Percentiles rank a stretch among this genome's conserved stretches.
Evolutionary conservation across 2,113 vertebrate species (phyloP).

Genomic region (Protobothrops mucrosquamatus): DNA sequence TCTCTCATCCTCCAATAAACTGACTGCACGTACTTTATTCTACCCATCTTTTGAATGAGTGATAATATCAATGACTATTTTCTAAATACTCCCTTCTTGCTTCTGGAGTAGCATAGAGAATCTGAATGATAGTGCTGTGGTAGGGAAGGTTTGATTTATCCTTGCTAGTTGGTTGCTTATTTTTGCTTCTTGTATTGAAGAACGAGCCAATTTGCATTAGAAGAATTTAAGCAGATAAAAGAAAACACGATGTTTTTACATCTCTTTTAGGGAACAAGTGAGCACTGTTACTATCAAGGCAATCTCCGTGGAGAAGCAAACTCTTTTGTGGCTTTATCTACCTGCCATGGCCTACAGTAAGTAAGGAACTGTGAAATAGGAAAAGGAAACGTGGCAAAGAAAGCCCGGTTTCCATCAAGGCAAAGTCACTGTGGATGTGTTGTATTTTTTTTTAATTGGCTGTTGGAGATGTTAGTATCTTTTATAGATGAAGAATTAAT

Average conservation of each 20-base stretch:
- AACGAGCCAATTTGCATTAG: not conserved
- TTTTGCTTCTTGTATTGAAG: not conserved
- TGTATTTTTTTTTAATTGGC: not conserved
- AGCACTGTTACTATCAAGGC: constrained; percentile 97
- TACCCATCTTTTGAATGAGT: not conserved
- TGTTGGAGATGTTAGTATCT: not conserved
- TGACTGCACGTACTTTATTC: not conserved
- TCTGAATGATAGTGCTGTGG: not conserved
- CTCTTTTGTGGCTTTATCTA: constrained; percentile 89
- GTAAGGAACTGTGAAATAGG: not conserved
- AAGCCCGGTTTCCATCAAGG: not conserved
- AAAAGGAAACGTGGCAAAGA: not conserved
- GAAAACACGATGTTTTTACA: not conserved
- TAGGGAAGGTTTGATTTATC: not conserved
- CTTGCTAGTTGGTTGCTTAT: not conserved
- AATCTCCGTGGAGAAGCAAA: constrained; percentile 72
- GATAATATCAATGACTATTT: no score
- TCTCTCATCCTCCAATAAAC: no score
- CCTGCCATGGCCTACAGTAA: constrained; percentile 89
- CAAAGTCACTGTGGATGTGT: not conserved
- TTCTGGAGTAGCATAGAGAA: not conserved
- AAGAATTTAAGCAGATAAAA: not conserved
- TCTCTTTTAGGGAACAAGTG: constrained; percentile 76
- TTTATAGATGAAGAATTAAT: not conserved
- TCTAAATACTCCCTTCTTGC: not conserved